These are phyloP conservation scores for Pelochelys cantorii DNA, from an alignment of 2,797 vertebrate genomes.

Conservation along the genomic window DNA sequence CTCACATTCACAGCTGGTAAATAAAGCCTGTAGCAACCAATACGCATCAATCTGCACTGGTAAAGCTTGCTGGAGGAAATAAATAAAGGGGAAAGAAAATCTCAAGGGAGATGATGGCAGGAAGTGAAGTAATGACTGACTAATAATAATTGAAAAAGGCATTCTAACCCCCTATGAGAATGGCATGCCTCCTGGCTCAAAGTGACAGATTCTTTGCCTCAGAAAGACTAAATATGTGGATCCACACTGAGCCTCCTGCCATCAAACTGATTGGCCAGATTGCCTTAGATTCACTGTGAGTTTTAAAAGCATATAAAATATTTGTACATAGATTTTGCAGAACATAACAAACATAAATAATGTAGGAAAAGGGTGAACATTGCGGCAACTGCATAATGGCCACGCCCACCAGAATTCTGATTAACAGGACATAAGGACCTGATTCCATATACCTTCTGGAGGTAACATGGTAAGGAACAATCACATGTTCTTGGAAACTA, in stretches of 20 bases:
- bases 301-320: constrained; percentile 70
- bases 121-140: constrained; percentile 39
- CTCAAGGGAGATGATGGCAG: constrained; percentile 13
- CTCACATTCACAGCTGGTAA: neutral
- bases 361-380: neutral
- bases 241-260: constrained; percentile 28
- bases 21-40: neutral
- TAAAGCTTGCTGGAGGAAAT: neutral
- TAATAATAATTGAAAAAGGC: neutral
- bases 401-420: neutral
- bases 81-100: constrained; percentile 14
- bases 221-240: constrained; percentile 32
- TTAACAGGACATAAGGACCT: neutral
- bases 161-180: constrained; percentile 13
- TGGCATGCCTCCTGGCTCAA: neutral
- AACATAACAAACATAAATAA: constrained; percentile 60
- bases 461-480: neutral
- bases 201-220: constrained; percentile 14
- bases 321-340: neutral
- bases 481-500: neutral
- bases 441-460: rapidly evolving
- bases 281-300: constrained; percentile 63
- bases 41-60: neutral
- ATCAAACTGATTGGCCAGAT: constrained; percentile 53
- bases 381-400: neutral